phyloP scores from a whole-genome alignment of 2,113 vertebrate species.

The Ptilonorhynchus violaceus region DNA sequence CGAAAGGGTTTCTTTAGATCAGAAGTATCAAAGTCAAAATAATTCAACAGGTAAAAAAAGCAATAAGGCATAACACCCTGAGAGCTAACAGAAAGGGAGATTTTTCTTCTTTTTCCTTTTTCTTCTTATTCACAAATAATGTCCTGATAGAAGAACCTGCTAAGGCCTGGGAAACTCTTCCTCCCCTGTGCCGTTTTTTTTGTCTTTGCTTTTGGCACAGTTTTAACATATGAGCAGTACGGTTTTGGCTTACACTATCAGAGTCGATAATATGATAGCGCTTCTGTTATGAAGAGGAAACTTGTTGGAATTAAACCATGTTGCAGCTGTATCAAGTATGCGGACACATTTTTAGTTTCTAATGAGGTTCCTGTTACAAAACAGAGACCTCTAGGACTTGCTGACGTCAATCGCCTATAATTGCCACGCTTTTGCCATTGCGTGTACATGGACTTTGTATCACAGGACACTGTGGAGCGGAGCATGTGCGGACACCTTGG shows the following conservation, averaged over 20 bases:
- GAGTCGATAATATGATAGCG: background rate
- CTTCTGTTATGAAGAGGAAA: slow-evolving; percentile 28
- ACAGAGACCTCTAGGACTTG: background rate
- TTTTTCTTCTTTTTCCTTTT: background rate
- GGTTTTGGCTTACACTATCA: background rate
- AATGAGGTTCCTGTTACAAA: slow-evolving; percentile 43
- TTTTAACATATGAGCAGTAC: background rate
- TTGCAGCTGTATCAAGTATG: slow-evolving; percentile 43
- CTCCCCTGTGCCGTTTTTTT: background rate
- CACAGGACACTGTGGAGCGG: accelerated
- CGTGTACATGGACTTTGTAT: accelerated
- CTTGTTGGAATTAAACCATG: slow-evolving; percentile 8
- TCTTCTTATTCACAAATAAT: background rate
- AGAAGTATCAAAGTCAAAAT: background rate
- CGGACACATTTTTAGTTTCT: background rate
- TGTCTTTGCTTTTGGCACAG: slow-evolving; percentile 14
- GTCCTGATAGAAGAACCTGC: background rate
- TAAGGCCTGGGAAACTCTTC: background rate
- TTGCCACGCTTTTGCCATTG: background rate
- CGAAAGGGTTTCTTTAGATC: background rate
- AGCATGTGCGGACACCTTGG: background rate
- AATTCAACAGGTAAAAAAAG: background rate
- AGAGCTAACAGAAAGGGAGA: background rate
- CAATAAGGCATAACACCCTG: background rate
- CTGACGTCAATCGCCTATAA: slow-evolving; percentile 16